These are phyloP conservation scores for Gobio gobio DNA, from an alignment of 2,113 vertebrate species.

Conservation along the genomic window DNA sequence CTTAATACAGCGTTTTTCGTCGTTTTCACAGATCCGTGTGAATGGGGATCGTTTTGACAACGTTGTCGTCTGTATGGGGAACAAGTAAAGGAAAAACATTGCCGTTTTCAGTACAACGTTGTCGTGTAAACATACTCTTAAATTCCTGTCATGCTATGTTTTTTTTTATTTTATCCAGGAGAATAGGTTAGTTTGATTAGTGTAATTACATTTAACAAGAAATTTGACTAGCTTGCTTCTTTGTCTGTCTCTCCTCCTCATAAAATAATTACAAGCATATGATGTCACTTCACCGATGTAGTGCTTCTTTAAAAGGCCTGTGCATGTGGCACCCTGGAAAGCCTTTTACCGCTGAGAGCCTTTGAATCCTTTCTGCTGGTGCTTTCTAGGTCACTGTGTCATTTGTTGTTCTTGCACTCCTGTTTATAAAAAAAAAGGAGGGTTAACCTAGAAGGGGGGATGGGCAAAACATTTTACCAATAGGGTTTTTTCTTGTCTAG, in stretches of 20 bases:
- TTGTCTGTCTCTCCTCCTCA: not conserved
- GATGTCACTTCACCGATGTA: slow-evolving; percentile 1
- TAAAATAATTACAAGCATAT: not conserved
- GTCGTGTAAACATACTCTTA: too few species aligned
- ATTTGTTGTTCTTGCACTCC: slow-evolving; percentile 56
- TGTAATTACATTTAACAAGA: not conserved
- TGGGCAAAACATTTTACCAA: slow-evolving; percentile 38
- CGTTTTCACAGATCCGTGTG: too few species aligned
- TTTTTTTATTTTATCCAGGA: not conserved
- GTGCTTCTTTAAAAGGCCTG: slow-evolving; percentile 4
- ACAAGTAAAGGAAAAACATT: too few species aligned
- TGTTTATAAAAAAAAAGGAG: slow-evolving; percentile 36
- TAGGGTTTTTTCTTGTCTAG: slow-evolving; percentile 33
- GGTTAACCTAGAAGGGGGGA: slow-evolving; percentile 59
- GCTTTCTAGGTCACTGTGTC: slow-evolving; percentile 76
- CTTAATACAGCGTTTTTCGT: too few species aligned
- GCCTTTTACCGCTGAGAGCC: slow-evolving; percentile 66
- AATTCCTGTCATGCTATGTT: not conserved
- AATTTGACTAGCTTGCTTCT: slow-evolving; percentile 1
- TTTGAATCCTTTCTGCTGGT: slow-evolving; percentile 66
- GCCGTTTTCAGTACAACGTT: too few species aligned
- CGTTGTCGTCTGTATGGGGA: too few species aligned
- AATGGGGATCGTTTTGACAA: too few species aligned
- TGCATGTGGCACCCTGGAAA: slow-evolving; percentile 62
- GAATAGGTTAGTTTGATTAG: not conserved